Evolutionary conservation across 2,113 vertebrate species (phyloP).

Genomic region (Pungitius pungitius): DNA sequence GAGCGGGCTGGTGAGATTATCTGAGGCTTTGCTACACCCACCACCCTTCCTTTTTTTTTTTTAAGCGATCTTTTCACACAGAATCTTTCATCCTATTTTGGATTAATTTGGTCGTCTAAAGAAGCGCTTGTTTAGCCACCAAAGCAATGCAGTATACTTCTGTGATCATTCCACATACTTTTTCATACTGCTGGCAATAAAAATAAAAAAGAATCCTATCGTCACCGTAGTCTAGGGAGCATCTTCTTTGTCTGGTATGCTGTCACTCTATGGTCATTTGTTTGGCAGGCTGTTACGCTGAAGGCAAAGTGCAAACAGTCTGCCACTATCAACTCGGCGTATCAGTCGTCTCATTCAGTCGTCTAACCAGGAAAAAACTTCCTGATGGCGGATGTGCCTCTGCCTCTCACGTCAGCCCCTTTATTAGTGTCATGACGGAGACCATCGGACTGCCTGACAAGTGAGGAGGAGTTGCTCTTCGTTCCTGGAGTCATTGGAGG

Average conservation of each 20-base stretch:
- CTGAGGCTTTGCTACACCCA: constrained; percentile 30
- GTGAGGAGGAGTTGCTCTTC: neutral
- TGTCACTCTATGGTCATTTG: neutral
- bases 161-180: neutral
- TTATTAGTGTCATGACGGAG: constrained; percentile 24
- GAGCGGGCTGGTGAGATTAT: constrained; percentile 7
- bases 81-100: constrained; percentile 16
- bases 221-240: neutral
- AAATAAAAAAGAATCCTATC: constrained; percentile 13
- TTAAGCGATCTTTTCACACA: constrained; percentile 12
- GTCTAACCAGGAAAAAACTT: constrained; percentile 13
- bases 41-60: constrained; percentile 34
- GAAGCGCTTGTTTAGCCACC: constrained; percentile 8
- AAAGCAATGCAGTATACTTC: neutral
- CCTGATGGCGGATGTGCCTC: constrained; percentile 33
- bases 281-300: constrained; percentile 34
- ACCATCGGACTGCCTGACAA: constrained; percentile 9
- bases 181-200: neutral
- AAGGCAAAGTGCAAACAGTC: constrained; percentile 40
- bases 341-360: constrained; percentile 24
- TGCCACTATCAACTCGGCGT: constrained; percentile 39
- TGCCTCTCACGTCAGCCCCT: constrained; percentile 4
- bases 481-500: neutral
- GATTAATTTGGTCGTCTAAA: neutral
- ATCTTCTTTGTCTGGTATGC: constrained; percentile 19